phyloP scores from a whole-genome alignment of 2,888 invertebrate genomes.

The Iselma pallidipennis region DNA sequence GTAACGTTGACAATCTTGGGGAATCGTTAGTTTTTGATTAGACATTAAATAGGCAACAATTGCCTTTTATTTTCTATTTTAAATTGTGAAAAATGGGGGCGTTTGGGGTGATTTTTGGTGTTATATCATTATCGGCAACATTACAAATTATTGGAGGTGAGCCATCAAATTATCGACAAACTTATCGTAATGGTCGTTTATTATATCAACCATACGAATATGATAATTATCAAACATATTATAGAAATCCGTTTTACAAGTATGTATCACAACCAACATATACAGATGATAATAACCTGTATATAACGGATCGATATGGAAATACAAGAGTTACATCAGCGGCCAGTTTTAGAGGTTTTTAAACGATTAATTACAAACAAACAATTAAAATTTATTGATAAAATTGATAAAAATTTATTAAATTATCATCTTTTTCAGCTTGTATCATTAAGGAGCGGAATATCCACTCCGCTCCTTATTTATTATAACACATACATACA shows the following conservation, averaged over 20 bases:
- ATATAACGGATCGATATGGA: conserved; percentile 37
- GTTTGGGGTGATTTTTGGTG: neutral
- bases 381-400: neutral
- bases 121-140: neutral
- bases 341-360: conserved; percentile 34
- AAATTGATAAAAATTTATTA: neutral
- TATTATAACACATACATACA: too few relatives aligned
- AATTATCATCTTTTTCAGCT: neutral
- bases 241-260: conserved; percentile 5
- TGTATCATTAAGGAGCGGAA: neutral
- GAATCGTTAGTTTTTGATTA: too few relatives aligned
- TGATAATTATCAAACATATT: conserved; percentile 32
- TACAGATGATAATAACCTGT: neutral
- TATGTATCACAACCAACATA: conserved; percentile 3
- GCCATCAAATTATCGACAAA: conserved; percentile 38
- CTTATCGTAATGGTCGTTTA: conserved; percentile 28
- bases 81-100: neutral
- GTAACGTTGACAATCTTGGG: too few relatives aligned
- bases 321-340: conserved; percentile 42
- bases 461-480: too few relatives aligned
- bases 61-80: too few relatives aligned
- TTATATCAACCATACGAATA: conserved; percentile 31
- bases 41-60: too few relatives aligned
- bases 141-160: conserved; percentile 33
- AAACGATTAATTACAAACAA: too few relatives aligned